These are phyloP conservation scores for Callospermophilus lateralis DNA, from an alignment of 2,113 vertebrate genomes.

Conservation along the genomic window DNA sequence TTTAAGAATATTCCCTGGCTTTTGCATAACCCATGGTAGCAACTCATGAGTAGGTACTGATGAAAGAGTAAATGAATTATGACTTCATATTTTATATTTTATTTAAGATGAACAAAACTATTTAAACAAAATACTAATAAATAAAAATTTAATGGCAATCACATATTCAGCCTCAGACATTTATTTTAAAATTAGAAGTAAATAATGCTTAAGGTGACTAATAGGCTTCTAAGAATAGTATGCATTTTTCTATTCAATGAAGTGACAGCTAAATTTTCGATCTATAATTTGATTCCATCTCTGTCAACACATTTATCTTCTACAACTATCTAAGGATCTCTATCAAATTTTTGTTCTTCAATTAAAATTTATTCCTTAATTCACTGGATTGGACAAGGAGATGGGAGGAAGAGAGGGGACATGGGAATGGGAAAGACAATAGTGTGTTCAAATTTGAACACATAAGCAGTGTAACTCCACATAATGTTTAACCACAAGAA, in stretches of 20 bases:
- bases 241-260: conserved; percentile 3
- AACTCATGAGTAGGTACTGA: background rate
- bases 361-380: conserved; percentile 12
- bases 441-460: too few relatives aligned
- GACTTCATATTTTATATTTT: background rate
- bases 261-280: background rate
- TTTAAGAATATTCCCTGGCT: background rate
- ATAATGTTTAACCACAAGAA: too few relatives aligned
- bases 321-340: background rate
- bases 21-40: background rate
- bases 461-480: too few relatives aligned
- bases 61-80: background rate
- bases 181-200: background rate
- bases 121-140: conserved; percentile 16
- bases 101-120: background rate
- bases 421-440: too few relatives aligned
- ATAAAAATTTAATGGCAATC: background rate
- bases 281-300: background rate
- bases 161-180: background rate
- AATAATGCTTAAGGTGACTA: background rate
- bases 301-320: background rate
- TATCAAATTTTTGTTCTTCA: conserved; percentile 19
- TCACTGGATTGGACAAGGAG: too few relatives aligned
- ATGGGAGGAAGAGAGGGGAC: too few relatives aligned
- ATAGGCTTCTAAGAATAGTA: background rate